Conservation (phyloP, 2,797 vertebrate species). For the Pseudochromis fuscus region DNA sequence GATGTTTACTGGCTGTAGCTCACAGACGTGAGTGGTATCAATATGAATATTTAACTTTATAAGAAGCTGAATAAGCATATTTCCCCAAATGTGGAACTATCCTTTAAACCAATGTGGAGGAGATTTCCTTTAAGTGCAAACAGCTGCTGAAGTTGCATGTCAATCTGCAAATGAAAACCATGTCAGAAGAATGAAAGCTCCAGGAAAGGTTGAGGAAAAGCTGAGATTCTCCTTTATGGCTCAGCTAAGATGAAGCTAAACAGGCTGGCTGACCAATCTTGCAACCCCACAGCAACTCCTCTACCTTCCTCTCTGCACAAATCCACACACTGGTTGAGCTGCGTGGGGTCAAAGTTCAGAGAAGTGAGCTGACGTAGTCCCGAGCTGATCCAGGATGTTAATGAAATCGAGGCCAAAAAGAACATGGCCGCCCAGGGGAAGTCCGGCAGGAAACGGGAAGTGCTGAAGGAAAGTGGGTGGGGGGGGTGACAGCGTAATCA, state of each 20-base stretch:
- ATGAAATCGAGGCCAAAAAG: slow-evolving; percentile 50
- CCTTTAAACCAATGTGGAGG: no score
- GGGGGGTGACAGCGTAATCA: slow-evolving; percentile 8
- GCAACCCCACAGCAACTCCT: not conserved
- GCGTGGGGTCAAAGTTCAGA: slow-evolving; percentile 20
- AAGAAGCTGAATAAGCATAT: no score
- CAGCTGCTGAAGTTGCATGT: no score
- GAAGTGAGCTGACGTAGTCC: not conserved
- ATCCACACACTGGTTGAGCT: not conserved
- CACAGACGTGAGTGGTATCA: not conserved
- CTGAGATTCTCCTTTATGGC: slow-evolving; percentile 22
- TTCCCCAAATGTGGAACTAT: no score
- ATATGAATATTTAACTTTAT: not conserved
- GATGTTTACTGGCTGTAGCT: not conserved
- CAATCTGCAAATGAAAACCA: not conserved
- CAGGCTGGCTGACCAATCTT: slow-evolving; percentile 3
- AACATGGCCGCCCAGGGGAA: slow-evolving; percentile 57
- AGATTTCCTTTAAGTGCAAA: no score
- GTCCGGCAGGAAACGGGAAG: slow-evolving; percentile 74
- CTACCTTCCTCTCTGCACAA: not conserved
- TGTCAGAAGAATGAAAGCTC: no score
- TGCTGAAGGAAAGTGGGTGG: slow-evolving; percentile 49
- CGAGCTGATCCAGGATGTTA: slow-evolving; percentile 53
- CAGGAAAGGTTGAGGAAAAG: no score
- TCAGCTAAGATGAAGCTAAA: slow-evolving; percentile 24